Evolutionary conservation across 2,113 vertebrate genomes (phyloP).

Genomic region (Thomomys bottae): DNA sequence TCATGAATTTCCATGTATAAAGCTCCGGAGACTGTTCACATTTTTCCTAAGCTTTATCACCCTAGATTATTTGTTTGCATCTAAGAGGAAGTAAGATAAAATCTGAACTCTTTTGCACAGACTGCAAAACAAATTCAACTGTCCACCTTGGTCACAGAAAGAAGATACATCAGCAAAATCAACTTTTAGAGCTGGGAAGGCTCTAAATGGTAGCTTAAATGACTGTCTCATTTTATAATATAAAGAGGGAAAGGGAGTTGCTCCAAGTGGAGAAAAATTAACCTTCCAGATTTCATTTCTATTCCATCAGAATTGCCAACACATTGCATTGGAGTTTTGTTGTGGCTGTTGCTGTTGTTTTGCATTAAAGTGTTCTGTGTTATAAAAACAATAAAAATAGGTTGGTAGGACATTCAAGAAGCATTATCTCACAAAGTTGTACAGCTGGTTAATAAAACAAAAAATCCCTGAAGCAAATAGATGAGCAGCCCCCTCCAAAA

Average conservation of each 20-base stretch:
- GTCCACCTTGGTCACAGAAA: conserved; percentile 25
- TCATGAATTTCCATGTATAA: neutral
- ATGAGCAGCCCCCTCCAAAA: neutral
- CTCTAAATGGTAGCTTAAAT: neutral
- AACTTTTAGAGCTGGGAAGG: neutral
- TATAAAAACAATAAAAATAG: neutral
- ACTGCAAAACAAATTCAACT: conserved; percentile 52
- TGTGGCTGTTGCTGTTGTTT: neutral
- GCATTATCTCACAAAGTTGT: neutral
- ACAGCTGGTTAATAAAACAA: neutral
- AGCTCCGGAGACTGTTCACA: neutral
- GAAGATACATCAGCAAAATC: conserved; percentile 11
- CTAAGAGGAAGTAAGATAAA: conserved; percentile 6
- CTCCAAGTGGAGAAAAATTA: neutral
- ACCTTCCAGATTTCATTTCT: neutral
- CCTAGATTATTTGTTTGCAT: neutral
- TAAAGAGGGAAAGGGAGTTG: neutral
- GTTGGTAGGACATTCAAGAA: neutral
- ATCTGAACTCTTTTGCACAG: conserved; percentile 27
- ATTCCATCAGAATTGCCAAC: neutral
- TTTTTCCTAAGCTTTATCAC: conserved; percentile 26
- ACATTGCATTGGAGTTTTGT: neutral
- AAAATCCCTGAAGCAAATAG: neutral
- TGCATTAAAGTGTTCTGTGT: neutral
- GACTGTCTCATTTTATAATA: neutral